phyloP scores from a whole-genome alignment of 2,797 vertebrate species.

The Molossus molossus region DNA sequence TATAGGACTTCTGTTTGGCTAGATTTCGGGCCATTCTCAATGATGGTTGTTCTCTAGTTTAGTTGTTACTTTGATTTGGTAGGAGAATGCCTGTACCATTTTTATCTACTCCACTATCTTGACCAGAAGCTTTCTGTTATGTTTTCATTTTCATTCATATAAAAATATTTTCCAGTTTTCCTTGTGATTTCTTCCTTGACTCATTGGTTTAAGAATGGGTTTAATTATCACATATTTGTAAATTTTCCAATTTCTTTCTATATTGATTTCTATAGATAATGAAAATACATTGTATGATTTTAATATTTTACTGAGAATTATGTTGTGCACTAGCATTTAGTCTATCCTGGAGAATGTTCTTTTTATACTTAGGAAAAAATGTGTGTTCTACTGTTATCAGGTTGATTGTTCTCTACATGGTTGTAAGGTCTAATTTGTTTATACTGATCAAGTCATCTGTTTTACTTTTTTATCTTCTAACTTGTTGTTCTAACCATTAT shows the following conservation, averaged over 20 bases:
- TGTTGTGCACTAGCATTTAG: not conserved
- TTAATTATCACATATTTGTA: not conserved
- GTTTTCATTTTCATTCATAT: conserved; percentile 24
- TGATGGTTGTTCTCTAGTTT: not conserved
- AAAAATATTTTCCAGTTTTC: not conserved
- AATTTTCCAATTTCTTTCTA: not conserved
- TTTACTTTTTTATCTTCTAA: not conserved
- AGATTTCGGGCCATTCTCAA: not conserved
- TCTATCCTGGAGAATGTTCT: not conserved
- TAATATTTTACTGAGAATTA: conserved; percentile 10
- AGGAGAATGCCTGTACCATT: not conserved
- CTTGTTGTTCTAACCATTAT: not conserved
- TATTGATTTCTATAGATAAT: not conserved
- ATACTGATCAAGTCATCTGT: not conserved
- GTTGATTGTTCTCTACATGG: not conserved
- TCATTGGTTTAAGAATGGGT: not conserved
- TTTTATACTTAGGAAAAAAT: not conserved
- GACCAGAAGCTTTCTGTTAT: not conserved
- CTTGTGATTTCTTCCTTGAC: not conserved
- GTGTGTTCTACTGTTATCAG: not conserved
- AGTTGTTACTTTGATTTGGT: not conserved
- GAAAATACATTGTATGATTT: not conserved
- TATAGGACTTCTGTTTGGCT: not conserved
- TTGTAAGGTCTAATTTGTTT: not conserved
- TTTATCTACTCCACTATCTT: not conserved